Base-by-base conservation (phyloP, 2,113 vertebrate species). In the Prietella phreatophila region DNA sequence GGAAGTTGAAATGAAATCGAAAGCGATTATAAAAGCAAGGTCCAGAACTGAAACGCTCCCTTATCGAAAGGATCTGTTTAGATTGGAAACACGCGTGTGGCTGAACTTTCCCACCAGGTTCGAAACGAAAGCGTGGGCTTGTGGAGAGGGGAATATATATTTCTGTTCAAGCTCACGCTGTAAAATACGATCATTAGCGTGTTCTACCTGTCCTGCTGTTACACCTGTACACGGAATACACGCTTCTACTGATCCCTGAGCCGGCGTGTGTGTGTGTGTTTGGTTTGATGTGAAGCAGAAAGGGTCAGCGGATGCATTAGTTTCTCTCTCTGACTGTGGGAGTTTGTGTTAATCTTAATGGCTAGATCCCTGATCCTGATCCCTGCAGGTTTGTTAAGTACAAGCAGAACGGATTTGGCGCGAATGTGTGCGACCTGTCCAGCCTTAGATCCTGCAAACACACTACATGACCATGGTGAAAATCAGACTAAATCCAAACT, bases 321-420 rank as follows among this genome's bases (percentile, higher is more conserved):
- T 60, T 8, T 73, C 30, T 73, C 30, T 20, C 6, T 50, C 61
- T 91, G 63, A 27, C 42, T 91, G 87, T 90, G 55, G 79, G 71
- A 83, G 61, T 90, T n/a, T 67, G 84, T 56, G 69, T 84, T 89
- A 84, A 82, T 91, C 82, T 87, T 88, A 91, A 91, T 88, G 90
- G 86, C 65, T 50, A 36, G 88, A 76, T 89, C 88, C 88, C 86
- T 82, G 73, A 76, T 75, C 85, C 56, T 89, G 88, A 91, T 89
- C 90, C 89, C 79, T 86, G 61, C 86, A 80, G 86, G 82, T 69
- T 85, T 80, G 73, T 87, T 87, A 61, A 67, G 83, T 78, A 60
- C 84, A 63, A 90, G 75, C 79, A 55, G 84, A 82, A 89, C 56
- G 30, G 90, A 88, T 86, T 84, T 85, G 84, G 80, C 30, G 73